Percentiles rank a stretch among this genome's conserved stretches.
These are phyloP conservation scores for Pluvialis apricaria DNA, from an alignment of 2,113 vertebrate genomes.

Conservation along the genomic window DNA sequence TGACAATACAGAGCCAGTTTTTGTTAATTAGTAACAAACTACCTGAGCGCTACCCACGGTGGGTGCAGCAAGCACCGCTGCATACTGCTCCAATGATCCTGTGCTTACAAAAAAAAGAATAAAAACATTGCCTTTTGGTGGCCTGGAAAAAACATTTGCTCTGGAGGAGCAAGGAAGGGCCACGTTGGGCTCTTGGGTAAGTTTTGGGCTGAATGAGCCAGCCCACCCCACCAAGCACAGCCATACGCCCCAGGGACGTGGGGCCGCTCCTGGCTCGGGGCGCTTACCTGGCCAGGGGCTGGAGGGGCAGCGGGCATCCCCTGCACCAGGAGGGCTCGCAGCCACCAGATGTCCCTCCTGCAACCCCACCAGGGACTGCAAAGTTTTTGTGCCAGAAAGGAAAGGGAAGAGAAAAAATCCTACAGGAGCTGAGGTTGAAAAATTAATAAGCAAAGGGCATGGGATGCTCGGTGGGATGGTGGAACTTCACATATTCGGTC, in stretches of 20 bases:
- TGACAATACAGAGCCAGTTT: not conserved
- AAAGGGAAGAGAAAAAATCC: not conserved
- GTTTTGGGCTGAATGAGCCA: not conserved
- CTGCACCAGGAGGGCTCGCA: too few species aligned
- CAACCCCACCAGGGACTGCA: not conserved
- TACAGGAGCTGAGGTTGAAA: not conserved
- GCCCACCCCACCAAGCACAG: not conserved
- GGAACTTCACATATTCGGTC: not conserved
- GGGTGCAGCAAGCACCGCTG: not conserved
- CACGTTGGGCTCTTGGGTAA: rapidly evolving
- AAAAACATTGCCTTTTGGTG: not conserved
- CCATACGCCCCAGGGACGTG: too few species aligned
- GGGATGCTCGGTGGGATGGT: not conserved
- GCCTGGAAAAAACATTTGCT: not conserved
- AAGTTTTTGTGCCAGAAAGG: not conserved
- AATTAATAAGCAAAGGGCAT: not conserved
- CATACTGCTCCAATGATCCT: not conserved
- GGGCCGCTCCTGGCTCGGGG: too few species aligned
- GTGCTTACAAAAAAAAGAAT: too few species aligned
- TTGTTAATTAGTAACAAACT: not conserved
- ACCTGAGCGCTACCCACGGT: rapidly evolving
- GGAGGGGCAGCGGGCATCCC: not conserved
- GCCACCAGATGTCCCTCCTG: not conserved
- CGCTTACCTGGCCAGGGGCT: not conserved
- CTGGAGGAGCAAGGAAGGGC: not conserved